phyloP scores from a whole-genome alignment of 2,888 invertebrate genomes.

The Drosophila anomelani region DNA sequence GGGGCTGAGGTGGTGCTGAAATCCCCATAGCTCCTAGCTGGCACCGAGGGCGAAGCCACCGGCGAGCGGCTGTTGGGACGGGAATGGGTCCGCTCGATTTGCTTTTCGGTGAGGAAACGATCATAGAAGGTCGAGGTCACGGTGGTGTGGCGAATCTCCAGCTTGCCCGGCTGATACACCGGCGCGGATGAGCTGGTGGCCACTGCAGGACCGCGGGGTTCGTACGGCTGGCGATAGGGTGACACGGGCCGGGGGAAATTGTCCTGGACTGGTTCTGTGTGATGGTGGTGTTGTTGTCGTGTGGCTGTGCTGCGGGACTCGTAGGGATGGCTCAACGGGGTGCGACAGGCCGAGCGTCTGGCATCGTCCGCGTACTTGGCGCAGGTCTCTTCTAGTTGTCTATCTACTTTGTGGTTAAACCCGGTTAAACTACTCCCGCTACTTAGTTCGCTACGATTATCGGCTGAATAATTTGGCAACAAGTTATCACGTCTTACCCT shows the following conservation, averaged over 20 bases:
- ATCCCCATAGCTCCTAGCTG: slow-evolving; percentile 78
- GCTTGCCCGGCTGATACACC: slow-evolving; percentile 81
- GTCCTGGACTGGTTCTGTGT: slow-evolving; percentile 55
- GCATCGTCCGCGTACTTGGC: slow-evolving; percentile 74
- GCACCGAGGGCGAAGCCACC: slow-evolving; percentile 76
- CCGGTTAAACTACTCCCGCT: slow-evolving; percentile 83
- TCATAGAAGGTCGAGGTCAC: slow-evolving; percentile 85
- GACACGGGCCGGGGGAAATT: slow-evolving; percentile 70
- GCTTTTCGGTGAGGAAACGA: slow-evolving; percentile 83
- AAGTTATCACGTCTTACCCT: slow-evolving; percentile 84
- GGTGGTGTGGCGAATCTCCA: slow-evolving; percentile 84
- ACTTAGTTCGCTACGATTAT: slow-evolving; percentile 81
- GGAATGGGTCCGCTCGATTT: slow-evolving; percentile 80
- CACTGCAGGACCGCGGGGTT: slow-evolving; percentile 61
- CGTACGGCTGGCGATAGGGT: slow-evolving; percentile 77
- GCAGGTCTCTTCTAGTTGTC: slow-evolving; percentile 83
- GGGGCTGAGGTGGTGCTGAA: slow-evolving; percentile 51
- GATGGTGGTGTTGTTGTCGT: slow-evolving; percentile 32
- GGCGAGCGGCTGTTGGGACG: slow-evolving; percentile 81
- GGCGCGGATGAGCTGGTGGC: slow-evolving; percentile 70
- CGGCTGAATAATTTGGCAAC: slow-evolving; percentile 83
- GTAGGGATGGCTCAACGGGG: slow-evolving; percentile 78
- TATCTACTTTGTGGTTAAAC: slow-evolving; percentile 84
- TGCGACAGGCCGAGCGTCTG: slow-evolving; percentile 78
- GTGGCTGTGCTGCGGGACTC: slow-evolving; percentile 66